Percentiles rank a stretch among this genome's conserved stretches.
These are phyloP conservation scores for Lottia gigantea DNA, from an alignment of 2,888 invertebrate genomes.

Conservation along the genomic window DNA sequence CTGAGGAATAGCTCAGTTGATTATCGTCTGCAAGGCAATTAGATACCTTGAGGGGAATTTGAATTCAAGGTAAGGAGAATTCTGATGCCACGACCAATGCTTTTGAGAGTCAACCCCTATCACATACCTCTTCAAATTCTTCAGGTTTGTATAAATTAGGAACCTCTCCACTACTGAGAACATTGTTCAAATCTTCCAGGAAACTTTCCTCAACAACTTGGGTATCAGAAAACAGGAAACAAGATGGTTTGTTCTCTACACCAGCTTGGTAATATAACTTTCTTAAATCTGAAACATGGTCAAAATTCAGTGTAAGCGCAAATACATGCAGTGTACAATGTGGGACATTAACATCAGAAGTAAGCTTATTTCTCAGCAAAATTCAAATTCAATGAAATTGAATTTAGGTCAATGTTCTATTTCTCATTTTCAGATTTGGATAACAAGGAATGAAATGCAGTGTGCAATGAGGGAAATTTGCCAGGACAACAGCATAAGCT, in stretches of 20 bases:
- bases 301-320: background rate
- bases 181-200: constrained; percentile 88
- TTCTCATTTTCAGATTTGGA: no score
- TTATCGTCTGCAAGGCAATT: no score
- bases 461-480: background rate
- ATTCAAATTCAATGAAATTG: no score
- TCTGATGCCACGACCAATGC: no score
- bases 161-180: constrained; percentile 88
- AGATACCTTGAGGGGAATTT: no score
- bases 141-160: constrained; percentile 88
- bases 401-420: no score
- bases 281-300: constrained; percentile 76
- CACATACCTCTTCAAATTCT: constrained; percentile 85
- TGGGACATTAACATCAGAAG: background rate
- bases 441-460: no score
- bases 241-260: constrained; percentile 79
- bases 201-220: constrained; percentile 85
- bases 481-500: background rate
- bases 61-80: no score
- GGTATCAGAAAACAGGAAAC: constrained; percentile 87
- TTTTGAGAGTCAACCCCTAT: no score
- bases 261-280: constrained; percentile 79
- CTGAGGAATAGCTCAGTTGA: no score
- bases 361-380: background rate
- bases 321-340: no score